These are phyloP conservation scores for Whitmania pigra DNA, from an alignment of 1,140 invertebrate species.

Conservation along the genomic window DNA sequence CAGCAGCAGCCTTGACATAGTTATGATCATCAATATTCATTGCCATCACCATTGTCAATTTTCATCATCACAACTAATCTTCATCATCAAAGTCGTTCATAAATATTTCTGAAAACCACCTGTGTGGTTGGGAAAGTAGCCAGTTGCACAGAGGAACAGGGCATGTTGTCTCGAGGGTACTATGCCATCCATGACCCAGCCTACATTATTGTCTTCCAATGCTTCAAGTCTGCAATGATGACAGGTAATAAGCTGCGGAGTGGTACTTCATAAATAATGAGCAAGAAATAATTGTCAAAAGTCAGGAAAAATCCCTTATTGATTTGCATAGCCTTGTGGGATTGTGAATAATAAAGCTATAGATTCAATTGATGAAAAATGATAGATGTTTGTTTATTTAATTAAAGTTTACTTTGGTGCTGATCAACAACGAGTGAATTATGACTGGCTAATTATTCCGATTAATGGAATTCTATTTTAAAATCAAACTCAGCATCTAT, in stretches of 20 bases:
- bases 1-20: too few relatives aligned
- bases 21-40: too few relatives aligned
- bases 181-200: slow-evolving; percentile 41
- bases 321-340: background rate
- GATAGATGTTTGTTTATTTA: too few relatives aligned
- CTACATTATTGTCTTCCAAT: slow-evolving; percentile 40
- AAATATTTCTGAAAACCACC: slow-evolving; percentile 28
- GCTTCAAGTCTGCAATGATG: slow-evolving; percentile 29
- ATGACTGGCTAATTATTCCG: too few relatives aligned
- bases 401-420: too few relatives aligned
- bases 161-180: slow-evolving; percentile 39
- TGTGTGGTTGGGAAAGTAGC: slow-evolving; percentile 40
- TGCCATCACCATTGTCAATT: too few relatives aligned
- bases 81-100: too few relatives aligned
- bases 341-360: too few relatives aligned
- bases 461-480: background rate
- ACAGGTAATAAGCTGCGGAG: background rate
- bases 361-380: too few relatives aligned
- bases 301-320: background rate
- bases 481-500: background rate
- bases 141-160: slow-evolving; percentile 33
- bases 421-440: too few relatives aligned
- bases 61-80: too few relatives aligned
- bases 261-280: slow-evolving; percentile 16
- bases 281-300: background rate